phyloP scores from a whole-genome alignment of 1,140 invertebrate species.

The Agraylea sexmaculata region DNA sequence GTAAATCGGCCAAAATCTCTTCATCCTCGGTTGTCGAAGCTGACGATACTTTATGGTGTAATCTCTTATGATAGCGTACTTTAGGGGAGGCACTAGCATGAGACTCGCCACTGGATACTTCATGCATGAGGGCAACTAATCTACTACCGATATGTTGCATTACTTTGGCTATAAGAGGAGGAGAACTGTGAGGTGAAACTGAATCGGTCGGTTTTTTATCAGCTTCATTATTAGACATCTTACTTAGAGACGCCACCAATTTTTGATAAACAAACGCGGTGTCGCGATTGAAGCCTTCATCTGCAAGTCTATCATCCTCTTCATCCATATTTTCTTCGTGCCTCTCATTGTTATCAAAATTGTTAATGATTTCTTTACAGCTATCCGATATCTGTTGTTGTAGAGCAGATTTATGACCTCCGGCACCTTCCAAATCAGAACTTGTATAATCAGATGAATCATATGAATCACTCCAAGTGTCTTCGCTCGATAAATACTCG shows the following conservation, averaged over 20 bases:
- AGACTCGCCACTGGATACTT: constrained; percentile 64
- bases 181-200: constrained; percentile 55
- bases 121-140: constrained; percentile 85
- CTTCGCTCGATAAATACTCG: constrained; percentile 81
- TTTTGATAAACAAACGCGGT: constrained; percentile 75
- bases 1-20: constrained; percentile 51
- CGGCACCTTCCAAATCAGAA: constrained; percentile 68
- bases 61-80: constrained; percentile 37
- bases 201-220: constrained; percentile 29
- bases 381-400: constrained; percentile 79
- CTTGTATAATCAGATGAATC: constrained; percentile 84
- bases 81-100: constrained; percentile 37
- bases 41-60: constrained; percentile 45
- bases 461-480: constrained; percentile 86
- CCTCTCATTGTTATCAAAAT: constrained; percentile 53
- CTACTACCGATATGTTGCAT: constrained; percentile 85
- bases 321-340: constrained; percentile 23
- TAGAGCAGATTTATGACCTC: constrained; percentile 55
- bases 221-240: constrained; percentile 46
- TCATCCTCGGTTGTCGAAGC: constrained; percentile 72
- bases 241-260: constrained; percentile 65
- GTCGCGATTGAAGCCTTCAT: constrained; percentile 54
- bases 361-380: constrained; percentile 77
- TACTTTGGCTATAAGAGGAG: constrained; percentile 79
- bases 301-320: constrained; percentile 44